Evolutionary conservation across 2,888 invertebrate genomes (phyloP).

Genomic region (Hyppa rectilinea): DNA sequence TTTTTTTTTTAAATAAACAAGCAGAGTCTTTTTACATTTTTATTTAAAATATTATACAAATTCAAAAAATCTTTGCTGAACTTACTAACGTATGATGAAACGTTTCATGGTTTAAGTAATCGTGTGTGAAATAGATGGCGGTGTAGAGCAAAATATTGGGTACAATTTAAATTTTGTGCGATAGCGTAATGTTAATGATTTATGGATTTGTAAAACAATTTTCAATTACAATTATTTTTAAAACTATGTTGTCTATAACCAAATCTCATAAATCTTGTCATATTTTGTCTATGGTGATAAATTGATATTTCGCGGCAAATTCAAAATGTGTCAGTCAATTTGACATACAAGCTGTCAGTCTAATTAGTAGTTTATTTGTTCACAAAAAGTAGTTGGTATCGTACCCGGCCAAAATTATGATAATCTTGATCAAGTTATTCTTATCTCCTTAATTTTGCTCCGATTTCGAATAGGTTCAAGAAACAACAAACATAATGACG

Average conservation of each 20-base stretch:
- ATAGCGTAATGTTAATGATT: not conserved
- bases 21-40: fast-evolving
- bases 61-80: fast-evolving
- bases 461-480: not conserved
- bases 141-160: not conserved
- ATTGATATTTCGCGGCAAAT: slow-evolving; percentile 26
- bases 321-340: slow-evolving; percentile 3
- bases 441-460: not conserved
- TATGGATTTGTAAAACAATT: not conserved
- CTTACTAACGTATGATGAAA: not conserved
- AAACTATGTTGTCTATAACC: not conserved
- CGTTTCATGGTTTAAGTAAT: not conserved
- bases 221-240: not conserved
- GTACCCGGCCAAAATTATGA: not conserved
- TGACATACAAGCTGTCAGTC: not conserved
- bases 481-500: slow-evolving; percentile 3
- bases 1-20: not conserved
- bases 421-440: not conserved
- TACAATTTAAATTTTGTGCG: not conserved
- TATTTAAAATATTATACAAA: not conserved
- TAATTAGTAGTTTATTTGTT: not conserved
- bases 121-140: slow-evolving; percentile 23
- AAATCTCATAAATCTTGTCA: not conserved
- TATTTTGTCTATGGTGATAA: slow-evolving; percentile 6
- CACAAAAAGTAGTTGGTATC: not conserved